Percentiles rank a stretch among this genome's conserved stretches.
Evolutionary conservation across 2,797 vertebrate genomes (phyloP).

Genomic region (Melanotaenia maccullochi): DNA sequence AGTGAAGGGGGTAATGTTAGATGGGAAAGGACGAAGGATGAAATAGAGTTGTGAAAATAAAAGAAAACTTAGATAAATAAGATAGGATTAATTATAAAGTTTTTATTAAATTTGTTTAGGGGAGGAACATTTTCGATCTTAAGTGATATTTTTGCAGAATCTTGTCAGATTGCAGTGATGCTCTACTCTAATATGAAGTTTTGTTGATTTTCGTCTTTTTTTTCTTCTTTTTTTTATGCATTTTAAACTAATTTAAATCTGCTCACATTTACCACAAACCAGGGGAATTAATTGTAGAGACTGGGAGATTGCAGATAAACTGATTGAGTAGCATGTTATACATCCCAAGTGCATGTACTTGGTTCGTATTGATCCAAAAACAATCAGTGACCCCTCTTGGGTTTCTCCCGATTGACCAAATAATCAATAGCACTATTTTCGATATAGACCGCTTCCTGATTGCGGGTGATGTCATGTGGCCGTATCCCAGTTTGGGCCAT

Average conservation of each 20-base stretch:
- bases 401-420: conserved; percentile 49
- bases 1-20: conserved; percentile 11
- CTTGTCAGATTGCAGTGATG: conserved; percentile 34
- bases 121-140: conserved; percentile 56
- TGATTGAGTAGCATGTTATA: conserved; percentile 35
- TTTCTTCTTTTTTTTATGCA: neutral
- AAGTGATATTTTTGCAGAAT: conserved; percentile 40
- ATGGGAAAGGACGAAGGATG: conserved; percentile 18
- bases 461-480: conserved; percentile 53
- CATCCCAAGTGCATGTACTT: conserved; percentile 8
- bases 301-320: conserved; percentile 13
- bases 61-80: conserved; percentile 69
- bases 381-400: conserved; percentile 30
- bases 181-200: conserved; percentile 14
- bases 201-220: too few relatives aligned
- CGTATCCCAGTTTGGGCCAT: conserved; percentile 37
- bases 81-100: conserved; percentile 50
- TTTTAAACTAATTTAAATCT: neutral
- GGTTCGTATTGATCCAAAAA: conserved; percentile 39
- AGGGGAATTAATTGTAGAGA: neutral
- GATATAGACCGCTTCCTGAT: conserved; percentile 43
- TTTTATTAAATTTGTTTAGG: conserved; percentile 46
- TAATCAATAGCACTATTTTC: conserved; percentile 48
- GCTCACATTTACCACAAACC: neutral
- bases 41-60: conserved; percentile 43